phyloP scores from a whole-genome alignment of 2,888 invertebrate genomes.

The Nomada flava region DNA sequence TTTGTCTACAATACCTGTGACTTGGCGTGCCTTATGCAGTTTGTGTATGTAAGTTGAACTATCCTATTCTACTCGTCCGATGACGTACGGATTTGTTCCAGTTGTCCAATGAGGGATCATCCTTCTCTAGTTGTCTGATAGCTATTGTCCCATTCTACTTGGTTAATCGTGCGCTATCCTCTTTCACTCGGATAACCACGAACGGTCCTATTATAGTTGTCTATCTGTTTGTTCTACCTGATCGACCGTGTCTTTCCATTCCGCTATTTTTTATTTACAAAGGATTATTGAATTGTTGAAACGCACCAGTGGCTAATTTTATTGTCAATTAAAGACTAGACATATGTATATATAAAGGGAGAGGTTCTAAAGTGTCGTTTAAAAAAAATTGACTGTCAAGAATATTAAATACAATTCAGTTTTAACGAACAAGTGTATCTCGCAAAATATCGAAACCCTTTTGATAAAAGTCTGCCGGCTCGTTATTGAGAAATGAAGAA shows the following conservation, averaged over 20 bases:
- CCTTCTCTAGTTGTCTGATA: not conserved
- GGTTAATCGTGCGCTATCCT: not conserved
- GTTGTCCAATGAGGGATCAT: constrained; percentile 4
- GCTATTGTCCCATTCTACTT: constrained; percentile 13
- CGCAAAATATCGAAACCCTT: not conserved
- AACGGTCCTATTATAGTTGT: constrained; percentile 9
- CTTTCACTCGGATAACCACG: constrained; percentile 13
- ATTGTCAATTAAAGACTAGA: too few species aligned
- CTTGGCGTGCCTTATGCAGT: not conserved
- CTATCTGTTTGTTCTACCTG: not conserved
- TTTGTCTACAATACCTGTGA: too few species aligned
- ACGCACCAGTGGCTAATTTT: too few species aligned
- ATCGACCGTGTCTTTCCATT: not conserved
- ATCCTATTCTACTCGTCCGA: not conserved
- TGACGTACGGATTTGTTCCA: not conserved
- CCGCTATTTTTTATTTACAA: not conserved
- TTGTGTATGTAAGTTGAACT: not conserved
- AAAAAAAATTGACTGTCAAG: too few species aligned
- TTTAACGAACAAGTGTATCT: too few species aligned
- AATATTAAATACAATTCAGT: too few species aligned
- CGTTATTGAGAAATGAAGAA: not conserved
- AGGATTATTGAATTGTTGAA: not conserved
- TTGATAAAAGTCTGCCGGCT: constrained; percentile 16
- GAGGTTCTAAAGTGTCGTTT: too few species aligned
- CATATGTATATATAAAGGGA: too few species aligned